Percentiles rank a stretch among this genome's conserved stretches.
Conservation (phyloP, 2,888 invertebrate species). For the Melinaea marsaeus region DNA sequence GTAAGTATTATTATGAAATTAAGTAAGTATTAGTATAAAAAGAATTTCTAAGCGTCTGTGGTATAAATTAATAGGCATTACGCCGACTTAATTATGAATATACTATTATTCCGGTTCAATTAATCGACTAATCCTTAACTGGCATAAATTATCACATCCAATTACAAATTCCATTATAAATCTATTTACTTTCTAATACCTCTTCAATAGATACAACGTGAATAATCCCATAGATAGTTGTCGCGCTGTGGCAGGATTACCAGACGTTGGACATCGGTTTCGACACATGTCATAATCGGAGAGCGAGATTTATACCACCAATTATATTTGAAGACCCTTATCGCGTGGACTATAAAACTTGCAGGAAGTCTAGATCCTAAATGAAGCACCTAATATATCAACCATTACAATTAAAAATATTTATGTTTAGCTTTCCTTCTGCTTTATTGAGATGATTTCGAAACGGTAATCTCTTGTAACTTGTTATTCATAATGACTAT, state of each 20-base stretch:
- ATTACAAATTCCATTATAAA: conserved; percentile 31
- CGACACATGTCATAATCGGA: conserved; percentile 35
- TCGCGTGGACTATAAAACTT: too few relatives aligned
- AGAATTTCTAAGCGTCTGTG: too few relatives aligned
- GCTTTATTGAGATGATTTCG: background rate
- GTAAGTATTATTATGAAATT: too few relatives aligned
- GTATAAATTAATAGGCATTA: too few relatives aligned
- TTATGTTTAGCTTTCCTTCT: too few relatives aligned
- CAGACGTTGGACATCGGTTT: conserved; percentile 47
- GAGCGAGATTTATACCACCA: conserved; percentile 11
- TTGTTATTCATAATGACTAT: conserved; percentile 33
- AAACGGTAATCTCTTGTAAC: conserved; percentile 24
- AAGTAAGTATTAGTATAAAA: too few relatives aligned
- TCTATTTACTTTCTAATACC: conserved; percentile 52
- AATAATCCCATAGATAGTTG: conserved; percentile 66
- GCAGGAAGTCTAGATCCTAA: too few relatives aligned
- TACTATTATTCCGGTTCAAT: too few relatives aligned
- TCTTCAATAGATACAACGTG: conserved; percentile 35
- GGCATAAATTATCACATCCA: conserved; percentile 18
- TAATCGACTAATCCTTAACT: background rate
- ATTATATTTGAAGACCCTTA: background rate
- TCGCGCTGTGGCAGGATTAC: conserved; percentile 65
- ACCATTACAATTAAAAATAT: too few relatives aligned
- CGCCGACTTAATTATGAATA: too few relatives aligned
- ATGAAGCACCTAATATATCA: too few relatives aligned